A percentile compares a stretch with the other conserved stretches of the same genome.
These are phyloP conservation scores for Ridgeia piscesae DNA, from an alignment of 1,140 invertebrate genomes.

Conservation along the genomic window DNA sequence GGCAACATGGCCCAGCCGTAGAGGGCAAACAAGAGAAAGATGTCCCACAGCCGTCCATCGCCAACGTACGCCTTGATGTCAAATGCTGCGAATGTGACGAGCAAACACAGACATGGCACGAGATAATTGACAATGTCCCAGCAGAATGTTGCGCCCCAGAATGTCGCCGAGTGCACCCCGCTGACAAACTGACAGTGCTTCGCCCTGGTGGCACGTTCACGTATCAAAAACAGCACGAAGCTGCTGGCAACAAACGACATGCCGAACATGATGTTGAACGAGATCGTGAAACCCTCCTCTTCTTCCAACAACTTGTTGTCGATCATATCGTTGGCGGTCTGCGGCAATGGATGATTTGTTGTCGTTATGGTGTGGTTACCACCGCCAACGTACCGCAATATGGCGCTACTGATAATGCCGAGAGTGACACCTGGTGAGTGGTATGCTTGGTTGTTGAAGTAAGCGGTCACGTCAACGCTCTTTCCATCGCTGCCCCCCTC, in stretches of 20 bases:
- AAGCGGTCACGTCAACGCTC: slow-evolving; percentile 34
- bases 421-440: slow-evolving; percentile 70
- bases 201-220: slow-evolving; percentile 34
- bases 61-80: slow-evolving; percentile 63
- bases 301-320: slow-evolving; percentile 32
- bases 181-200: slow-evolving; percentile 54
- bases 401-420: slow-evolving; percentile 63
- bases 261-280: slow-evolving; percentile 48
- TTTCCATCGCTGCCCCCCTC: background rate
- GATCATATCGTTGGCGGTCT: slow-evolving; percentile 35
- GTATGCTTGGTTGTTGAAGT: slow-evolving; percentile 64
- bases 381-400: slow-evolving; percentile 57
- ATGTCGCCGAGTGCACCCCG: slow-evolving; percentile 67
- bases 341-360: slow-evolving; percentile 27
- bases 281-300: slow-evolving; percentile 30
- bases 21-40: slow-evolving; percentile 49
- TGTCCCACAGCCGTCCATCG: slow-evolving; percentile 52
- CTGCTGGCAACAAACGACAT: slow-evolving; percentile 51
- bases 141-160: slow-evolving; percentile 71
- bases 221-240: slow-evolving; percentile 51
- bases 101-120: slow-evolving; percentile 41
- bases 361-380: slow-evolving; percentile 29
- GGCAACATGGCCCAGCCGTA: slow-evolving; percentile 52
- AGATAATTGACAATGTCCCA: slow-evolving; percentile 67
- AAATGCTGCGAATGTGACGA: slow-evolving; percentile 48